Evolutionary conservation across 2,888 invertebrate genomes (phyloP).

Genomic region (Drosophila basisetae): DNA sequence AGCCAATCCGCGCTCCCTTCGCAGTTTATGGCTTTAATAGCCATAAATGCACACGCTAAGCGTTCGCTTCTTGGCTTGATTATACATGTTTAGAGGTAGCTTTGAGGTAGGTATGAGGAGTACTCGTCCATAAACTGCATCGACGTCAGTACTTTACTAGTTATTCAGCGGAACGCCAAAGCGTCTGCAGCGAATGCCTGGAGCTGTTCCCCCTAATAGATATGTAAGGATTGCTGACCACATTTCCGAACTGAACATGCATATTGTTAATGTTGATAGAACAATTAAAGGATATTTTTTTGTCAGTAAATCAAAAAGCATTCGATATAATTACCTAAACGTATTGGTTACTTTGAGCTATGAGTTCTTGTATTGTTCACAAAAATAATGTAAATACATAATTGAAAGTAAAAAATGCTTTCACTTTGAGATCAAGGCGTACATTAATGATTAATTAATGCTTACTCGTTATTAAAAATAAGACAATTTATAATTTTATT

Average conservation of each 20-base stretch:
- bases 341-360: neutral
- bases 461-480: neutral
- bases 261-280: neutral
- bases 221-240: constrained; percentile 4
- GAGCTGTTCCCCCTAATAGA: neutral
- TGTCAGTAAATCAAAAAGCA: neutral
- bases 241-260: neutral
- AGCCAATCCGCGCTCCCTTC: constrained; percentile 30
- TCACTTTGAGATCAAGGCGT: neutral
- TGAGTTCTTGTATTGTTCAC: neutral
- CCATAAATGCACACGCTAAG: constrained; percentile 64
- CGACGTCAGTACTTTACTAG: constrained; percentile 59
- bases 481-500: neutral
- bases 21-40: constrained; percentile 73
- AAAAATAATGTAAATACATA: neutral
- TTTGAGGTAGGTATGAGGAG: constrained; percentile 4
- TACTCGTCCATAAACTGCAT: constrained; percentile 34
- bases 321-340: neutral
- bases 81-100: constrained; percentile 45
- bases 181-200: neutral
- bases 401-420: too few species aligned
- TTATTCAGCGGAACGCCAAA: constrained; percentile 59
- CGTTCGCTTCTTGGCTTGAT: constrained; percentile 56
- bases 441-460: neutral
- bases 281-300: neutral